A percentile compares a stretch with the other conserved stretches of the same genome.
phyloP scores from a whole-genome alignment of 2,113 vertebrate species.

The Paradoxurus hermaphroditus region DNA sequence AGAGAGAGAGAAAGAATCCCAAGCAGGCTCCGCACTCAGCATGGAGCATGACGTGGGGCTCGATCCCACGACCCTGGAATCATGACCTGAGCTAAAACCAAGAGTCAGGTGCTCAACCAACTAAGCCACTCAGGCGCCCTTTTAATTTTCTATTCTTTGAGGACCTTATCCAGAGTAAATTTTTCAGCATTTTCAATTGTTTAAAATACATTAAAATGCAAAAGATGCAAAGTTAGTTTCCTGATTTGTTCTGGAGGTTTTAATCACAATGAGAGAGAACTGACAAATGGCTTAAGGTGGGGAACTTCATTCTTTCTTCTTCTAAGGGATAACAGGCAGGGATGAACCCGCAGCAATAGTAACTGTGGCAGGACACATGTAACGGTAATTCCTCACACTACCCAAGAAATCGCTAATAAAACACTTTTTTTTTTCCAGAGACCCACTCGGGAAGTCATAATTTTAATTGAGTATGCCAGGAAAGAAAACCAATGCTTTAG shows the following conservation, averaged over 20 bases:
- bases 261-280: neutral
- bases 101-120: too few relatives aligned
- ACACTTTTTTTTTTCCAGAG: neutral
- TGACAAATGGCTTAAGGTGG: neutral
- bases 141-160: neutral
- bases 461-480: neutral
- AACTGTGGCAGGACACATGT: neutral
- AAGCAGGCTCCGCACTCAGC: too few relatives aligned
- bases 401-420: neutral
- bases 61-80: too few relatives aligned
- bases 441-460: neutral
- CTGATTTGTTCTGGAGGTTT: neutral
- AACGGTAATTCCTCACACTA: neutral
- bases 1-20: too few relatives aligned
- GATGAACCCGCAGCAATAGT: neutral
- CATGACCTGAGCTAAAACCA: too few relatives aligned
- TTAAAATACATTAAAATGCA: neutral
- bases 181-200: neutral
- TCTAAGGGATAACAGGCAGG: neutral
- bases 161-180: neutral
- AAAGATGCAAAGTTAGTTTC: neutral
- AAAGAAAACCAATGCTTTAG: neutral
- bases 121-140: too few relatives aligned
- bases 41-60: too few relatives aligned
- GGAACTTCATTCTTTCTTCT: neutral